Base-by-base conservation (phyloP, 2,113 vertebrate species). In the Echinops telfairi region DNA sequence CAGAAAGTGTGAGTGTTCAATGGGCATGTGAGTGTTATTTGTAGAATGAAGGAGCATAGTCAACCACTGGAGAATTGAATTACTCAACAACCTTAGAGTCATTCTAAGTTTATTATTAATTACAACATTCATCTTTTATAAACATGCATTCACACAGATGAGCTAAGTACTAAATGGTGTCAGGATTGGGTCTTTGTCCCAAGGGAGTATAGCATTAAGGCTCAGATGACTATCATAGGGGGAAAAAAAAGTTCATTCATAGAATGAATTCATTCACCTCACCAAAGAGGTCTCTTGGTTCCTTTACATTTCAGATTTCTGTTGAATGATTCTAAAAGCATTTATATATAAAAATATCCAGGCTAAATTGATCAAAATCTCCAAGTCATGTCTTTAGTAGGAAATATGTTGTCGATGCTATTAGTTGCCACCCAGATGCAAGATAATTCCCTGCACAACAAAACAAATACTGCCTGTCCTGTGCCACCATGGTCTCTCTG, bases 81-180 rank as follows among this genome's bases (percentile, higher is more conserved):
- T 83, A 86, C 16, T 94, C 77, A 90, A 19, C 33, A 33, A 38
- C 10, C 43, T 47, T n/a, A 36, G 36, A 20, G 10, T 73, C 64
- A 66, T 93, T 80, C 31, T 60, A 40, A n/a, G 79, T 43, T 77
- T 86, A 53, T 81, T 88, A 93, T 79, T 88, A 86, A 60, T 77
- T 76, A 38, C 31, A 36, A 33, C 2, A 40, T 88, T 62, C 20
- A n/a, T 71, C 27, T n/a, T 89, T 92, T n/a, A 22, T 58, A 92
- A 81, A 33, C 47, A 73, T 2, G 25, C 36, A 22, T 73, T 6
- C 62, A 73, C 58, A 43, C 33, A 33, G 47, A 71, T 78, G 29
- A 75, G 14, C 43, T 68, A 77, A 81, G 53, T 47, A 31, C 77
- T 31, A 40, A 25, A 12, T 58, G 43, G 62, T 73, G 0, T 36